Evolutionary conservation across 2,888 invertebrate species (phyloP), one percentile per base, ranked within the genome.

Genomic region (Drosophila subsilvestris): DNA sequence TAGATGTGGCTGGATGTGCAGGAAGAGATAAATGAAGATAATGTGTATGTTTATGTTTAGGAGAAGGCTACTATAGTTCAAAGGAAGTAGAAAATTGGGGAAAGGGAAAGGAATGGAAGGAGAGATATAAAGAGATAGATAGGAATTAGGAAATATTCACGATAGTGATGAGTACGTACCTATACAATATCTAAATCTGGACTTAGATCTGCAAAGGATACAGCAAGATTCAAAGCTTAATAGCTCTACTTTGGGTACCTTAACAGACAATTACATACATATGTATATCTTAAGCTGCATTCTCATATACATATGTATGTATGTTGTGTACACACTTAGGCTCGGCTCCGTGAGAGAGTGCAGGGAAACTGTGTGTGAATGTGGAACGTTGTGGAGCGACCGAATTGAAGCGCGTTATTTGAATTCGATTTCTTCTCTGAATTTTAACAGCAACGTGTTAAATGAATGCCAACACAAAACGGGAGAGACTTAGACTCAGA

Each of bases 401-500:
- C 56, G 80, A 85, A 80, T 75, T 77, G 79, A 79, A 84, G 85
- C 87, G 88, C 81, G 76, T 79, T 81, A 80, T 87, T 87, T 80
- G 86, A 85, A 87, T 87, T 89, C 78, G 83, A 86, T 86, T 85
- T 89, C 78, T 87, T 79, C 80, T 79, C 74, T 79, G 74, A 76
- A 89, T 88, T 89, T 89, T 89, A 86, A 86, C 89, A 90, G 76
- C 82, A 80, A 90, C 61, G 89, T 90, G 89, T 79, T 89, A 89
- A 89, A 90, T 89, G 90, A 80, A 82, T 86, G 74, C 75, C 85
- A 87, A 84, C 80, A 82, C 79, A 84, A 80, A 78, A 69, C 77
- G 51, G 54, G 63, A 78, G 32, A 56, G 44, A 56, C 37, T 37
- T n/a, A 6, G n/a, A 7, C 37, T 7, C 14, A 63, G 56, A 57